These are phyloP conservation scores for Temnothorax rugatulus DNA, from an alignment of 2,888 invertebrate species.

Conservation along the genomic window DNA sequence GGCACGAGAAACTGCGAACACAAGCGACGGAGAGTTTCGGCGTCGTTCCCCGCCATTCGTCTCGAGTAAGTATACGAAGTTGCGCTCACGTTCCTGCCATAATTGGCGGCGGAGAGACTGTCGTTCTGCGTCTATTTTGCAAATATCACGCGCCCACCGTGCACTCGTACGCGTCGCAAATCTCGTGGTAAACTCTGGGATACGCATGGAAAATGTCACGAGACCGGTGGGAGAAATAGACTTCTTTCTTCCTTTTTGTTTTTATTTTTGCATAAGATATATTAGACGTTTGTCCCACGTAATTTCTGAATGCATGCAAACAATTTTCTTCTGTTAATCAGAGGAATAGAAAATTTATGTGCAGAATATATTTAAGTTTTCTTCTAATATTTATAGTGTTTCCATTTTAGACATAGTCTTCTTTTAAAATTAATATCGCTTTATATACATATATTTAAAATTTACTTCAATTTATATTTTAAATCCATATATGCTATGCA, in stretches of 20 bases:
- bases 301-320: neutral
- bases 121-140: constrained; percentile 24
- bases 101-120: constrained; percentile 43
- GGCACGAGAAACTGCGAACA: constrained; percentile 31
- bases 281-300: neutral
- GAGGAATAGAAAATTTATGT: neutral
- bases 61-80: constrained; percentile 28
- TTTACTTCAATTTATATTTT: neutral
- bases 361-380: neutral
- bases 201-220: neutral
- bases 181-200: constrained; percentile 9
- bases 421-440: neutral
- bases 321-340: neutral
- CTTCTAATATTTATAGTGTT: neutral
- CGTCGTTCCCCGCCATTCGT: constrained; percentile 1
- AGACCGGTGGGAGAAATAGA: neutral
- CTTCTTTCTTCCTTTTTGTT: neutral
- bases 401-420: neutral
- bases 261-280: neutral
- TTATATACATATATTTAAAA: neutral
- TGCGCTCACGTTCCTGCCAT: constrained; percentile 52
- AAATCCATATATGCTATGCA: neutral
- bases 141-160: constrained; percentile 4
- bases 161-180: constrained; percentile 12
- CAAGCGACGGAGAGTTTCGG: constrained; percentile 12